phyloP scores from a whole-genome alignment of 2,797 vertebrate genomes.

The Phoeniculus purpureus region DNA sequence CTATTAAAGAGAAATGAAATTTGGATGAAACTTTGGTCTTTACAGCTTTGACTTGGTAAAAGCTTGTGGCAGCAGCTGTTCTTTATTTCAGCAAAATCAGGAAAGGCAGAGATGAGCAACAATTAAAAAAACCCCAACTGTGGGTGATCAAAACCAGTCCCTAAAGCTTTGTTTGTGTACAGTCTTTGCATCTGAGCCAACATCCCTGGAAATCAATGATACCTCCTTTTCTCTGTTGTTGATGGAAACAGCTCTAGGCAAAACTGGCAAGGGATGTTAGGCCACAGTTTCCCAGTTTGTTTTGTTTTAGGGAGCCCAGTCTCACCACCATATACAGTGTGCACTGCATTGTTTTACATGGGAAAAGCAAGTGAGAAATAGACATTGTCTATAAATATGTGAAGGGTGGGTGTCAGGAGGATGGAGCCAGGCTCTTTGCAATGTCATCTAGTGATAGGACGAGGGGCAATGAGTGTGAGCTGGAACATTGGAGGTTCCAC shows the following conservation, averaged over 20 bases:
- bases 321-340: background rate
- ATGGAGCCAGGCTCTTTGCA: too few species aligned
- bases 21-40: conserved; percentile 11
- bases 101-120: background rate
- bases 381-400: too few species aligned
- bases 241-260: conserved; percentile 50
- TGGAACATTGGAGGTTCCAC: too few species aligned
- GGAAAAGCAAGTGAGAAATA: background rate
- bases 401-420: too few species aligned
- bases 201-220: conserved; percentile 34
- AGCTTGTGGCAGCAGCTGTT: conserved; percentile 31
- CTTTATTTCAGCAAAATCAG: conserved; percentile 42
- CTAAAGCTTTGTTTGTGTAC: conserved; percentile 38
- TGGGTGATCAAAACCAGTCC: conserved; percentile 31
- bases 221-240: conserved; percentile 6
- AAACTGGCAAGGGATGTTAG: conserved; percentile 25
- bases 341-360: background rate
- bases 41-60: background rate
- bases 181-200: conserved; percentile 27
- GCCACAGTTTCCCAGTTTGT: background rate
- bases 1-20: background rate
- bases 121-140: background rate
- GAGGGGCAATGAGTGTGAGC: too few species aligned
- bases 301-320: conserved; percentile 2
- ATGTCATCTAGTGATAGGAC: too few species aligned